These are phyloP conservation scores for Harpegnathos saltator DNA, from an alignment of 1,140 invertebrate genomes.

Conservation along the genomic window DNA sequence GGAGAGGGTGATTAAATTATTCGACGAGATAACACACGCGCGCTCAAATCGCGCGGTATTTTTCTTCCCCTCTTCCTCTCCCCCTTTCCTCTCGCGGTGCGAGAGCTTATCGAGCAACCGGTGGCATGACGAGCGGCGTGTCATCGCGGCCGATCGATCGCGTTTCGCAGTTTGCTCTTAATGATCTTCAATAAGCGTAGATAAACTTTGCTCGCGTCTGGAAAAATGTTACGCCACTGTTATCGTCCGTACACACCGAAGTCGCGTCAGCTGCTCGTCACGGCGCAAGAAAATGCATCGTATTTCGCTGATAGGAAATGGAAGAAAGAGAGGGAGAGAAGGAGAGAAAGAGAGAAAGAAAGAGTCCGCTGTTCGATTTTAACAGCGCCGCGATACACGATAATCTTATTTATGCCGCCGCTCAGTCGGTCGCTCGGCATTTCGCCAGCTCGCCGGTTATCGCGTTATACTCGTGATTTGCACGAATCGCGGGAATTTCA, in stretches of 20 bases:
- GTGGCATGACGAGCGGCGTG: not conserved
- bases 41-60: slow-evolving; percentile 25
- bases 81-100: too few species aligned
- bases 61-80: not conserved
- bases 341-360: not conserved
- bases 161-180: slow-evolving; percentile 4
- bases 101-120: slow-evolving; percentile 1
- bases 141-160: slow-evolving; percentile 17
- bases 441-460: slow-evolving; percentile 17
- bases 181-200: not conserved
- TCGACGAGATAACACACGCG: not conserved
- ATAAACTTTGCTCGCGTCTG: slow-evolving; percentile 43
- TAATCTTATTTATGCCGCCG: slow-evolving; percentile 48
- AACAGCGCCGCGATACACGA: slow-evolving; percentile 8
- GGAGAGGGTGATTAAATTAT: slow-evolving; percentile 1
- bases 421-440: not conserved
- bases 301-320: not conserved
- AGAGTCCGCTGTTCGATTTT: slow-evolving; percentile 7
- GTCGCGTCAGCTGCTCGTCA: not conserved
- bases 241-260: slow-evolving; percentile 1
- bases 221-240: not conserved
- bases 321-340: too few species aligned
- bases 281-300: not conserved
- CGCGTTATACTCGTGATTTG: slow-evolving; percentile 16
- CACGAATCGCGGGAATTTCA: slow-evolving; percentile 39